phyloP scores from a whole-genome alignment of 1,140 invertebrate genomes.

The Philotrypesis tridentata region DNA sequence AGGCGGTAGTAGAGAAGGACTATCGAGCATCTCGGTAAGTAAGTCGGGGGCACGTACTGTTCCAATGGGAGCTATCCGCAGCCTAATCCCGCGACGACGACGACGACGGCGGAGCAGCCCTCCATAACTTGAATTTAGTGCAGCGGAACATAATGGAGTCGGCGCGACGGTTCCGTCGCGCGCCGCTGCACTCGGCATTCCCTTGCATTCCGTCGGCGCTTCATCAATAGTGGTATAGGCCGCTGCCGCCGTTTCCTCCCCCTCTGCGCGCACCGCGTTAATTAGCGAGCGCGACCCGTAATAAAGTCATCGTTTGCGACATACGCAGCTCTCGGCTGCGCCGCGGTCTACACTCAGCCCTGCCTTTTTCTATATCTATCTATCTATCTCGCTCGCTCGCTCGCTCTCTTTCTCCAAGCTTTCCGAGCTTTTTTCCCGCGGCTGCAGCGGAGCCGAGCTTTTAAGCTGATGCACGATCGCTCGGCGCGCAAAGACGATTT shows the following conservation, averaged over 20 bases:
- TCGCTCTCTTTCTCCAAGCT: background rate
- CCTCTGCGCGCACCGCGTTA: too few species aligned
- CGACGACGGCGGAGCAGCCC: too few species aligned
- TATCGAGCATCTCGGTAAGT: background rate
- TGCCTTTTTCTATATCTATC: too few species aligned
- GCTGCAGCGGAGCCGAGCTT: background rate
- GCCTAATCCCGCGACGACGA: background rate
- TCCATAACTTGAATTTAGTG: background rate
- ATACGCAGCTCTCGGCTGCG: too few species aligned
- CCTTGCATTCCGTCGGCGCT: background rate
- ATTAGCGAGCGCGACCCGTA: background rate
- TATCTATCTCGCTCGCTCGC: background rate
- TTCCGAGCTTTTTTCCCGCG: background rate
- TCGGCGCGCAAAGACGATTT: background rate
- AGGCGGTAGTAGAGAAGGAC: background rate
- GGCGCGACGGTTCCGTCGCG: background rate
- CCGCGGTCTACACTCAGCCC: too few species aligned
- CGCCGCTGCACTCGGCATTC: background rate
- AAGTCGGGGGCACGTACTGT: background rate
- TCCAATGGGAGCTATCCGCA: background rate
- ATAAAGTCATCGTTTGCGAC: background rate
- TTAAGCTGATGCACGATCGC: background rate
- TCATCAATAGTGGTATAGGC: background rate
- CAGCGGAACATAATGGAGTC: background rate
- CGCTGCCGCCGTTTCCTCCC: too few species aligned